Evolutionary conservation across 2,113 vertebrate species (phyloP), one percentile per base, ranked within the genome.

Genomic region (Ammodytes marinus): DNA sequence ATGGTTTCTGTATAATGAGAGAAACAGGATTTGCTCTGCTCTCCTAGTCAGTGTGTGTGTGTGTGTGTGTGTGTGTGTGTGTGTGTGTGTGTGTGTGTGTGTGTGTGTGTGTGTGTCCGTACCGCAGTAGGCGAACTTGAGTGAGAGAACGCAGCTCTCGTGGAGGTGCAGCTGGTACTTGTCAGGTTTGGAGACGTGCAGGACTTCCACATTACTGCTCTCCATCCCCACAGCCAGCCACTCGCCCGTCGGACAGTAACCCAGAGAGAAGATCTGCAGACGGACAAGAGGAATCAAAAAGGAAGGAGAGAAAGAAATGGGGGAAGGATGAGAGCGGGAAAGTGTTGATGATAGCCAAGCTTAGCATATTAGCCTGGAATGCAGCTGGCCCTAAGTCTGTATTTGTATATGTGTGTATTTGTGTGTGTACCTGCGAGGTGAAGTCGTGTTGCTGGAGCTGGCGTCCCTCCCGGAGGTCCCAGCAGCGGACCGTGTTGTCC

Each of bases 81-180:
- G 40, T 0, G 37, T 40, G 46, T 58, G 52, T 46, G 19, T 46
- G 57, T 70, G 67, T 61, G 74, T 27, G 35, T 49, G 54, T 39
- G 53, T 37, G 53, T 35, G 43, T 47, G 71, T 47, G 45, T 8
- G 61, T n/a, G 50, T n/a, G 50, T n/a, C 1, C 74, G 1, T 88
- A 97, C 97, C 97, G 0, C 97, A 98, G 90, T 97, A 97, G 74
- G 97, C 97, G 0, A 98, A 97, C 78, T 97, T 97, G 81, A 97
- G 95, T 0, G 97, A 97, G 57, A 97, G 95, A 82, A 97, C 97
- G 0, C 97, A 97, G 93, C 97, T 97, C 91, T 97, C 96, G 0
- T 97, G 97, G 1, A 97, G 96, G 87, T 96, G 96, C 83, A 97
- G 95, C 94, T 97, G 96, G 89, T 96, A 97, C 42, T 97, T 96